These are phyloP conservation scores for Theonella swinhoei DNA, from an alignment of 37 sponge, comb jelly and placozoan species.

Conservation along the genomic window DNA sequence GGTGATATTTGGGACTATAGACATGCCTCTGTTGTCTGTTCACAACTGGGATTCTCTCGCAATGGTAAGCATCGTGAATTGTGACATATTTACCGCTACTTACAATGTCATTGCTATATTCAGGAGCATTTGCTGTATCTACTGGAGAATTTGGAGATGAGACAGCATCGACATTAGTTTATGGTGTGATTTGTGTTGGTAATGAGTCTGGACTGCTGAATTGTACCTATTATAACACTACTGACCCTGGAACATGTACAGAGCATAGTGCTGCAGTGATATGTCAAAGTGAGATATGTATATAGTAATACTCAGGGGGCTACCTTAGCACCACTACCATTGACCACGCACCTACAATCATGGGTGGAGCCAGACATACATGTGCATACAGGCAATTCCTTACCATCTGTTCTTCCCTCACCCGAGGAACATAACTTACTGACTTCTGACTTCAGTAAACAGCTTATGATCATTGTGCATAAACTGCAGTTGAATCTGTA, in stretches of 20 bases:
- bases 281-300: constrained; percentile 3
- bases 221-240: neutral
- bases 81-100: neutral
- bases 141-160: neutral
- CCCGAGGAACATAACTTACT: too few relatives aligned
- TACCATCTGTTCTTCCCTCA: too few relatives aligned
- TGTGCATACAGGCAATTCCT: too few relatives aligned
- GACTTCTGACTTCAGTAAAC: too few relatives aligned
- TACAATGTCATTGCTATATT: too few relatives aligned
- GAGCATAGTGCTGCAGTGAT: constrained; percentile 1
- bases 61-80: neutral
- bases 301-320: too few relatives aligned
- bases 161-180: neutral
- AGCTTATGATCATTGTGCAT: too few relatives aligned
- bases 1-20: constrained; percentile 7
- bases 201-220: constrained; percentile 14
- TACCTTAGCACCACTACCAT: too few relatives aligned
- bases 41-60: constrained; percentile 34
- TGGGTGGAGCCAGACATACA: too few relatives aligned
- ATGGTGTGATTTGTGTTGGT: constrained; percentile 13
- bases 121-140: neutral
- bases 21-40: constrained; percentile 29
- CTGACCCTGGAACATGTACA: neutral
- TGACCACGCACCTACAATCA: too few relatives aligned
- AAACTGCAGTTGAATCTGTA: too few relatives aligned